Conservation (phyloP, 2,797 vertebrate species). For the Bradypus variegatus region DNA sequence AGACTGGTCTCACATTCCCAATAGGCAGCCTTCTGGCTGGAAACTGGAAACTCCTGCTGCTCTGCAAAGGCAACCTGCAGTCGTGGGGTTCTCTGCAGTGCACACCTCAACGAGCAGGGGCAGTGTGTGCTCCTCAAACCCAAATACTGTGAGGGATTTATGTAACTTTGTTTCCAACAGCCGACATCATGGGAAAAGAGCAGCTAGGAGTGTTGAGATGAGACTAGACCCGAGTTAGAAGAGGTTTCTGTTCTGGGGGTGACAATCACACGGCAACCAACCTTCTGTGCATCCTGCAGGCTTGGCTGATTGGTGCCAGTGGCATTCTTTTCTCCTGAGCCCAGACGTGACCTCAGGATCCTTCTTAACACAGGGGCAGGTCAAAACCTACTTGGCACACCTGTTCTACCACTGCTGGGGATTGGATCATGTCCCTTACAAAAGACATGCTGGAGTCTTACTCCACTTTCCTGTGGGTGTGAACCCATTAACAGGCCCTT, state of each 20-base stretch:
- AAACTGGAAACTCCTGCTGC: background rate
- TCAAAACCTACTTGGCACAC: background rate
- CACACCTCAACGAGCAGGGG: rapidly evolving
- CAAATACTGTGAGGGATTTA: background rate
- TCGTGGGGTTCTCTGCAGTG: rapidly evolving
- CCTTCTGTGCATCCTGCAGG: rapidly evolving
- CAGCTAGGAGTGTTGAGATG: background rate
- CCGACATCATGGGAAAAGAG: background rate
- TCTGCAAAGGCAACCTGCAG: background rate
- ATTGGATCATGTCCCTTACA: too few relatives aligned
- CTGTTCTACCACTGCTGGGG: too few relatives aligned
- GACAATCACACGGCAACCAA: background rate
- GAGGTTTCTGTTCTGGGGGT: background rate
- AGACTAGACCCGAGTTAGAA: rapidly evolving
- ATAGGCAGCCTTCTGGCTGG: rapidly evolving
- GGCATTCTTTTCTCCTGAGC: background rate
- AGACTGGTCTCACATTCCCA: background rate
- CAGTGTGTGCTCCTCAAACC: background rate
- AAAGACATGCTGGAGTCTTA: too few relatives aligned
- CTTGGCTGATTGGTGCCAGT: background rate
- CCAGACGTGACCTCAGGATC: background rate
- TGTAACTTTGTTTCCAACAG: background rate
- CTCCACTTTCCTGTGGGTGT: too few relatives aligned
- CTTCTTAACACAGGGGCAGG: background rate
- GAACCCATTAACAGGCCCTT: too few relatives aligned